phyloP scores from a whole-genome alignment of 2,888 invertebrate species.

The Eurytoma adleriae region DNA sequence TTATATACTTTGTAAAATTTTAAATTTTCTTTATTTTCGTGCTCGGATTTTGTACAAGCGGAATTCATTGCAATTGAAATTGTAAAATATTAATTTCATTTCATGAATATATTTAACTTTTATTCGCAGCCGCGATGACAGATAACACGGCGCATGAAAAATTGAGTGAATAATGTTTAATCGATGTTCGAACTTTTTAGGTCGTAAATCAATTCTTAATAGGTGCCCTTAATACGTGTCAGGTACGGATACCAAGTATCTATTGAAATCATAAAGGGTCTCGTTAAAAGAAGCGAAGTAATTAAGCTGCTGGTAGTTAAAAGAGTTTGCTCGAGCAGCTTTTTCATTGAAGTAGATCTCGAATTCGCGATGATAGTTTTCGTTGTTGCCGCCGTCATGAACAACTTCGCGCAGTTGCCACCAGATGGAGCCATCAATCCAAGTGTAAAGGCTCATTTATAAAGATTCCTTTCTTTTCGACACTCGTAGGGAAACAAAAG shows the following conservation, averaged over 20 bases:
- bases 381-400: not conserved
- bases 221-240: not conserved
- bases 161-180: not conserved
- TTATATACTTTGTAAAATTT: too few relatives aligned
- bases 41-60: not conserved
- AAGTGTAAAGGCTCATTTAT: too few relatives aligned
- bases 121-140: too few relatives aligned
- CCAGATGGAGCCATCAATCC: slow-evolving; percentile 26
- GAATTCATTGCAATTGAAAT: not conserved
- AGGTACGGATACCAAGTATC: slow-evolving; percentile 3
- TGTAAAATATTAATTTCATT: not conserved
- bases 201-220: slow-evolving; percentile 4
- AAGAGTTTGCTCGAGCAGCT: slow-evolving; percentile 28
- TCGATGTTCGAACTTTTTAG: not conserved
- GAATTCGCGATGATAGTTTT: slow-evolving; percentile 8
- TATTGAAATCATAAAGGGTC: slow-evolving; percentile 5
- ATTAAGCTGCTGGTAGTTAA: slow-evolving; percentile 24
- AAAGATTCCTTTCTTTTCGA: slow-evolving; percentile 35
- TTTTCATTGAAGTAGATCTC: slow-evolving; percentile 20
- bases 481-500: not conserved
- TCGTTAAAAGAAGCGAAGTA: slow-evolving; percentile 1
- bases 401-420: not conserved
- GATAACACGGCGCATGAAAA: not conserved
- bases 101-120: too few relatives aligned
- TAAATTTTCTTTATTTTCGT: too few relatives aligned